phyloP scores from a whole-genome alignment of 2,113 vertebrate genomes.

The Salvator merianae region DNA sequence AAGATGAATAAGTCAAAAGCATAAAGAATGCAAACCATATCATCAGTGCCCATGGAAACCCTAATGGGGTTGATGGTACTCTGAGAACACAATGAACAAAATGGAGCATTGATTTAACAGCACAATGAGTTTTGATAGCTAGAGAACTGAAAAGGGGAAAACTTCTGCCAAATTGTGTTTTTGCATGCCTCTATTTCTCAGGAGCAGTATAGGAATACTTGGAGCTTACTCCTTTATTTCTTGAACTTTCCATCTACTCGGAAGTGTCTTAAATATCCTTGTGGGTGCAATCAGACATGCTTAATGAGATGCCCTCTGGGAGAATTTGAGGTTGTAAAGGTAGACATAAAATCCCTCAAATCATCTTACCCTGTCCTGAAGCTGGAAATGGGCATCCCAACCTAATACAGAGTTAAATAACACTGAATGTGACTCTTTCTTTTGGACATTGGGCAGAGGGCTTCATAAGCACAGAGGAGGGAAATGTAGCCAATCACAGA shows the following conservation, averaged over 20 bases:
- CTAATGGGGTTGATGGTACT: not conserved
- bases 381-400: no score
- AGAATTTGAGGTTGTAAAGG: no score
- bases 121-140: not conserved
- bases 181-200: not conserved
- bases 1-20: not conserved
- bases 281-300: no score
- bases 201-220: no score
- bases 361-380: no score
- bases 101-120: not conserved
- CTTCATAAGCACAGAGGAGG: no score
- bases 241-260: not conserved
- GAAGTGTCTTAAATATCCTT: not conserved
- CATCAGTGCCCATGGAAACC: slow-evolving; percentile 6
- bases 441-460: no score
- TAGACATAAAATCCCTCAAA: no score
- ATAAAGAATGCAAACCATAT: not conserved
- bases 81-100: not conserved
- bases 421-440: no score
- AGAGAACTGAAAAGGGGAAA: not conserved
- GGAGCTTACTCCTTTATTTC: not conserved
- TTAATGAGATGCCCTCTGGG: no score
- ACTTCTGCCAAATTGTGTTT: not conserved
- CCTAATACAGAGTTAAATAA: no score
- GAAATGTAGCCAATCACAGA: no score